Percentiles rank a stretch among this genome's conserved stretches.
Conservation (phyloP, 2,888 invertebrate species). For the Scaptomyza parva region DNA sequence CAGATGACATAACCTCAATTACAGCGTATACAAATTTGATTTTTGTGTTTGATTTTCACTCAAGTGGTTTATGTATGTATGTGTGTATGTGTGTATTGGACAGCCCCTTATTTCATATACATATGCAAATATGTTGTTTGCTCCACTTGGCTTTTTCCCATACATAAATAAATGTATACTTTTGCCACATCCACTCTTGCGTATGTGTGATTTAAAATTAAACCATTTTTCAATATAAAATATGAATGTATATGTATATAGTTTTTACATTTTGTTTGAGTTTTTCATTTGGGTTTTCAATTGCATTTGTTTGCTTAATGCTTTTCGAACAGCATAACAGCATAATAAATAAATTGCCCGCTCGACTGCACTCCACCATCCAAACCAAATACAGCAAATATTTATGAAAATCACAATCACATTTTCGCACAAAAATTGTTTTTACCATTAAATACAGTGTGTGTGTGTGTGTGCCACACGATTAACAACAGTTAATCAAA, state of each 20-base stretch:
- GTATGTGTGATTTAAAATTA: constrained; percentile 6
- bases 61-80: constrained; percentile 31
- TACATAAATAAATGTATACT: neutral
- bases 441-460: neutral
- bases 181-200: neutral
- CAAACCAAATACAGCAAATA: constrained; percentile 30
- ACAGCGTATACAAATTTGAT: constrained; percentile 30
- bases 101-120: constrained; percentile 51
- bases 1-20: constrained; percentile 41
- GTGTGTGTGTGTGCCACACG: constrained; percentile 20
- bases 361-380: constrained; percentile 39
- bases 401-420: constrained; percentile 54
- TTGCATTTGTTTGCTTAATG: constrained; percentile 66
- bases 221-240: constrained; percentile 10
- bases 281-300: constrained; percentile 43
- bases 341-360: constrained; percentile 72
- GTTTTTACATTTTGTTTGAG: constrained; percentile 23
- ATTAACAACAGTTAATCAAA: constrained; percentile 74
- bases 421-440: constrained; percentile 34
- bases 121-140: constrained; percentile 43
- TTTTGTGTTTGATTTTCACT: constrained; percentile 27
- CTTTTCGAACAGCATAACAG: constrained; percentile 56
- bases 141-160: constrained; percentile 1
- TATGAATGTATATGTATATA: too few species aligned
- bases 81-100: constrained; percentile 19